Evolutionary conservation across 37 sponge, comb jelly and placozoan species (phyloP).

Genomic region (Mnemiopsis leidyi): DNA sequence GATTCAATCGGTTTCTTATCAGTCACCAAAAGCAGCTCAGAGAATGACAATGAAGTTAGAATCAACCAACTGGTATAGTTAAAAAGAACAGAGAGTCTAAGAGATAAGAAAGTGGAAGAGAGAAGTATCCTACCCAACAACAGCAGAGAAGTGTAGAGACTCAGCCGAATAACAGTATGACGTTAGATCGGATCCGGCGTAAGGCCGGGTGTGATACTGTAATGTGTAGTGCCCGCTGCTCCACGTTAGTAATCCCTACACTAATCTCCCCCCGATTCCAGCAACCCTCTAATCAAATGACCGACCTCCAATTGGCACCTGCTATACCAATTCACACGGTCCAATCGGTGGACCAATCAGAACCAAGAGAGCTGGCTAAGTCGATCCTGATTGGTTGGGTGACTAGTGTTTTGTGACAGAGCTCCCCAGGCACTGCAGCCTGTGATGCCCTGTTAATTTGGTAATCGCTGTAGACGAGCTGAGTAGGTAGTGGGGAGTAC

Average conservation of each 20-base stretch:
- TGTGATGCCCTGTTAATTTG: not conserved
- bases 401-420: not conserved
- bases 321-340: conserved; percentile 1
- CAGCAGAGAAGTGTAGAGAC: not conserved
- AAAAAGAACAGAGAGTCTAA: too few species aligned
- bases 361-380: not conserved
- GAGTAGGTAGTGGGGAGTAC: not conserved
- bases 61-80: too few species aligned
- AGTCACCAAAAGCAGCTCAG: too few species aligned
- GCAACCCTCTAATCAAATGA: not conserved
- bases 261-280: not conserved
- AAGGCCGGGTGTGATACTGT: not conserved
- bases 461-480: not conserved
- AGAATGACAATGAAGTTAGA: too few species aligned
- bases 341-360: not conserved
- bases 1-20: too few species aligned
- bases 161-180: not conserved
- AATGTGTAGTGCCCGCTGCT: not conserved
- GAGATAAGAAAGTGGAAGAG: too few species aligned
- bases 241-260: not conserved
- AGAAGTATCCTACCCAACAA: not conserved
- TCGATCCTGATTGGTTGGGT: not conserved
- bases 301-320: conserved; percentile 48
- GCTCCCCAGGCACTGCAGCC: not conserved
- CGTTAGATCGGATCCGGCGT: not conserved